These are phyloP conservation scores for Panthera uncia DNA, from an alignment of 2,113 vertebrate genomes.

Conservation along the genomic window DNA sequence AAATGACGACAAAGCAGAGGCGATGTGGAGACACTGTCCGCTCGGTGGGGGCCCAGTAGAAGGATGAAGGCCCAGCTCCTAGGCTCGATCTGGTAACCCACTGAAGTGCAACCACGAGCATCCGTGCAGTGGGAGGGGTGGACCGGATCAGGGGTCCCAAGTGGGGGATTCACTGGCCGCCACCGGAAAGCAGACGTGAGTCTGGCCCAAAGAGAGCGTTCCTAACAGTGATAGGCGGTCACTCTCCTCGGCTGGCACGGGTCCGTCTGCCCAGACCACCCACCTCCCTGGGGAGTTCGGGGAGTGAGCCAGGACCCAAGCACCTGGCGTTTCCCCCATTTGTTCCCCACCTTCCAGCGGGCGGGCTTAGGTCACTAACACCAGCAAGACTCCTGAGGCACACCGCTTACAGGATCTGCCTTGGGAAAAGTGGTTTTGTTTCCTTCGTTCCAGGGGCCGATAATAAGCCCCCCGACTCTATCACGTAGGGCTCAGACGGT, in stretches of 20 bases:
- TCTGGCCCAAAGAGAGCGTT: background rate
- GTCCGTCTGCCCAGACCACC: background rate
- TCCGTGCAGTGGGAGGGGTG: background rate
- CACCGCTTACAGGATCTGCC: background rate
- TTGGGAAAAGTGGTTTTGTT: background rate
- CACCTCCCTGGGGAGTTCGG: background rate
- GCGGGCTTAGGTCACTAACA: no score
- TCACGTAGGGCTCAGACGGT: background rate
- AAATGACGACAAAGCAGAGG: background rate
- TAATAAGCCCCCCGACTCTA: no score
- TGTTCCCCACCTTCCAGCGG: background rate
- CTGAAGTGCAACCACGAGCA: background rate
- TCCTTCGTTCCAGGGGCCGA: background rate
- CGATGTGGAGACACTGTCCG: background rate
- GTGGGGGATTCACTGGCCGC: background rate
- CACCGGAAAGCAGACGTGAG: background rate
- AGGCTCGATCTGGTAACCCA: background rate
- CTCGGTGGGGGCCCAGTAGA: accelerated
- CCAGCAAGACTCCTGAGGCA: background rate
- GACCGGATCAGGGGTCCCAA: background rate
- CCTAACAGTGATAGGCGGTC: background rate
- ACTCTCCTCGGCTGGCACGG: accelerated
- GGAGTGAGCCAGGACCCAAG: background rate
- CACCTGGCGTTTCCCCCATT: background rate
- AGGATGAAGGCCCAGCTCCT: background rate